A percentile compares a stretch with the other conserved stretches of the same genome.
Conservation (phyloP, 2,888 invertebrate genomes). For the Chrysolina oricalcia region DNA sequence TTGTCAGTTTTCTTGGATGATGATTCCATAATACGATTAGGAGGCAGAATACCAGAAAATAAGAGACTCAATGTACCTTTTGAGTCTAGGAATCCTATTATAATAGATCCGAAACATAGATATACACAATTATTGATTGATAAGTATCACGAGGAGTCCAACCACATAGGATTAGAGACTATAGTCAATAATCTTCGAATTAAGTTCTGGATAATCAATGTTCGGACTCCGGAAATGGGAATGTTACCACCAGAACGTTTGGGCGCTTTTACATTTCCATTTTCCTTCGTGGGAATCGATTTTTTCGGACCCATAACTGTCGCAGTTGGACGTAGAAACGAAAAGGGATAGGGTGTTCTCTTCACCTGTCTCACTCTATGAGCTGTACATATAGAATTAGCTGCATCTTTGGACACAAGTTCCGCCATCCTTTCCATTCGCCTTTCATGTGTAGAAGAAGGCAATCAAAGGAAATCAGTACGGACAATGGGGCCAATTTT, state of each 20-base stretch:
- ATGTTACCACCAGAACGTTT: background rate
- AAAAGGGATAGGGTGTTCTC: background rate
- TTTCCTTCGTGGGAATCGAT: slow-evolving; percentile 2
- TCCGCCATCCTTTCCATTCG: slow-evolving; percentile 29
- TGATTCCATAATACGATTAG: background rate
- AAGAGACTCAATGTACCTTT: background rate
- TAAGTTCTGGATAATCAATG: background rate
- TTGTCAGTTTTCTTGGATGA: background rate
- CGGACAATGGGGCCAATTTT: slow-evolving; percentile 26
- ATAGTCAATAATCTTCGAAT: background rate
- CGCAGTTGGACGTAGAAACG: background rate
- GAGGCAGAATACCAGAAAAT: background rate
- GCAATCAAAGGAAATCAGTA: slow-evolving; percentile 1
- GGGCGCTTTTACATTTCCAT: background rate
- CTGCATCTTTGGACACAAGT: slow-evolving; percentile 1
- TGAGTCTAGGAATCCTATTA: background rate
- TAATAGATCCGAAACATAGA: background rate
- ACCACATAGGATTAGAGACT: background rate
- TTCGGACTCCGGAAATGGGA: background rate
- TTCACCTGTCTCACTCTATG: background rate
- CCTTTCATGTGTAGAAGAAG: slow-evolving; percentile 18
- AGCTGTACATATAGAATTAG: background rate
- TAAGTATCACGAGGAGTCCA: background rate
- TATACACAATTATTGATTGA: background rate
- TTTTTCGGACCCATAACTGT: slow-evolving; percentile 1